Evolutionary conservation across 1,140 invertebrate genomes (phyloP).

Genomic region (Drosophila murphyi): DNA sequence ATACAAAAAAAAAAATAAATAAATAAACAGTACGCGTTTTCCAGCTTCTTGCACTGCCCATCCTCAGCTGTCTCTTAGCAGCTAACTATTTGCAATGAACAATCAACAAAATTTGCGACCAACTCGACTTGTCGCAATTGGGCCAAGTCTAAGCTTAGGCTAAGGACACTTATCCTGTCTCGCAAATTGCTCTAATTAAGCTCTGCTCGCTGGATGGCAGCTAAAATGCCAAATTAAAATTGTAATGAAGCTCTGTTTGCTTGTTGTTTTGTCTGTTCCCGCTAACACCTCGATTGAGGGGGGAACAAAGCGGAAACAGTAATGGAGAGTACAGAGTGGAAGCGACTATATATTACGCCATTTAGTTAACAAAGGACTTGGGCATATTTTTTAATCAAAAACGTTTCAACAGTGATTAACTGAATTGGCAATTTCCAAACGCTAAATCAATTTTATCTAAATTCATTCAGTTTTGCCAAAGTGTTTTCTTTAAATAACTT

Average conservation of each 20-base stretch:
- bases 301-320: neutral
- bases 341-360: neutral
- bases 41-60: neutral
- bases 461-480: neutral
- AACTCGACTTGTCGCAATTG: conserved; percentile 43
- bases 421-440: conserved; percentile 1
- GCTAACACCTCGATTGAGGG: neutral
- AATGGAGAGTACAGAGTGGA: neutral
- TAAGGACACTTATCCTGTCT: conserved; percentile 68
- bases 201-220: conserved; percentile 49
- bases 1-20: conserved; percentile 41
- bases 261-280: conserved; percentile 16
- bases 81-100: conserved; percentile 68
- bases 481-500: neutral
- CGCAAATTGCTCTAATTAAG: conserved; percentile 79
- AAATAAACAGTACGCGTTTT: conserved; percentile 16
- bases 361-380: conserved; percentile 17
- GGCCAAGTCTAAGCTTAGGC: conserved; percentile 42
- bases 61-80: neutral
- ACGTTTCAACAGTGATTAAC: neutral
- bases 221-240: conserved; percentile 77
- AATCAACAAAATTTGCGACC: conserved; percentile 43
- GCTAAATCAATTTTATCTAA: neutral
- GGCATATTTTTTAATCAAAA: conserved; percentile 4
- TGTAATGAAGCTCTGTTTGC: conserved; percentile 61